A percentile compares a stretch with the other conserved stretches of the same genome.
phyloP scores from a whole-genome alignment of 37 sponge, comb jelly and placozoan genomes.

The Tethya wilhelma region DNA sequence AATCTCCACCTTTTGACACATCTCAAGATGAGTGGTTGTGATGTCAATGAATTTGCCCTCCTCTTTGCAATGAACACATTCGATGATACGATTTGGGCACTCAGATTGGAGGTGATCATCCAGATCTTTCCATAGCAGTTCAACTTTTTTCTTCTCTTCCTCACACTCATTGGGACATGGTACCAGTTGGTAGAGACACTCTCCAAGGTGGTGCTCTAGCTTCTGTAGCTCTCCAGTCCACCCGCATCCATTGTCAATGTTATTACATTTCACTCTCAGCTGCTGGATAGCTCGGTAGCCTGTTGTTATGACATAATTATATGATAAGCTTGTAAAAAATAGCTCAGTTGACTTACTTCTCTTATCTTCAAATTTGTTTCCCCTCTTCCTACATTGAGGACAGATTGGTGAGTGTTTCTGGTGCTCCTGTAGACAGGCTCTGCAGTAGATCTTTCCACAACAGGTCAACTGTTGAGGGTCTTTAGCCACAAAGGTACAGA shows the following conservation, averaged over 20 bases:
- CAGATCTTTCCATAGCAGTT: background rate
- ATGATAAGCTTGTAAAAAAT: too few relatives aligned
- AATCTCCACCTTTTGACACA: background rate
- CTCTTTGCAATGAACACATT: background rate
- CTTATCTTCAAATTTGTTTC: too few relatives aligned
- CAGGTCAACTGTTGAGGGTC: too few relatives aligned
- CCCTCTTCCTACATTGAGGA: too few relatives aligned
- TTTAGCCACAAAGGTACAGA: too few relatives aligned
- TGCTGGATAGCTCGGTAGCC: background rate
- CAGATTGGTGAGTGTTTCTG: too few relatives aligned
- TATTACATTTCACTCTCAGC: background rate
- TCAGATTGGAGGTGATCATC: background rate
- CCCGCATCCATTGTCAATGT: background rate
- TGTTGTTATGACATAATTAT: too few relatives aligned
- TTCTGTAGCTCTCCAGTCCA: background rate
- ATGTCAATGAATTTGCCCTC: background rate
- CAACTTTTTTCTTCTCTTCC: background rate
- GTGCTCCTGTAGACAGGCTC: too few relatives aligned
- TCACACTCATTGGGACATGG: background rate
- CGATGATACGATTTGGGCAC: background rate
- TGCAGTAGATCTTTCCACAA: too few relatives aligned
- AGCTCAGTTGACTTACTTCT: too few relatives aligned
- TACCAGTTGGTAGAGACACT: background rate
- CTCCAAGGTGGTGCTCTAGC: background rate
- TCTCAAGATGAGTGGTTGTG: background rate